Base-by-base conservation (phyloP, 1,140 invertebrate species). In the Bombus pascuorum region DNA sequence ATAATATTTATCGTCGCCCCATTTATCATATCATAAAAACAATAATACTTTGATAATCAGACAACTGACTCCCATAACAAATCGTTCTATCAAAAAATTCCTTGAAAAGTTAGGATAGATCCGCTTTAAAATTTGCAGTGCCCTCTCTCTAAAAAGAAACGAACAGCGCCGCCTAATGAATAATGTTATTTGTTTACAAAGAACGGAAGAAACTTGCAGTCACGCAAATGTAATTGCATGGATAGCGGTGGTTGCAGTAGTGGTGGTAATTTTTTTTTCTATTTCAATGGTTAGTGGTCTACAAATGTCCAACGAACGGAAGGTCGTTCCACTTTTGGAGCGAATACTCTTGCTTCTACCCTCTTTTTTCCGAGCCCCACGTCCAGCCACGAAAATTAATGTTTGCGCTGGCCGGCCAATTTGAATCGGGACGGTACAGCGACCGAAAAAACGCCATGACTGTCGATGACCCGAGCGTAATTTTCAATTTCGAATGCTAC, bases 401-500 rank as follows among this genome's bases (percentile, higher is more conserved):
- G 83, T 85, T 85, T 85, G 70, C 79, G 25, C 71, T 81, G 70
- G 53, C 59, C 53, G 42, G 53, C 47, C 78, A 59, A 81, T 81
- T 74, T 70, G 78, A 81, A 81, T 85, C 68, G 75, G n/a, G 22
- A 4, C 10, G 57, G 62, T 32, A 44, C 22, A 42, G 53, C 34
- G 57, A 22, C 39, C 68, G 32, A 22, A 44, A 79, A 68, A 71
- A 44, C 66, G 39, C 68, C 65, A 79, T 62, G 76, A 79, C 82
- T 70, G 82, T 66, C 82, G 53, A 79, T 83, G 47, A 72, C 75
- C 62, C 53, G 53, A 22, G 39, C 44, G 75, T 79, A 76, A 84
- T 84, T 79, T 84, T 79, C 83, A 84, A 84, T 79, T 84, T 84
- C 76, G 47, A 84, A 72, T 79, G n/a, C 22, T 28, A 37, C 74